A percentile compares a stretch with the other conserved stretches of the same genome.
phyloP scores from a whole-genome alignment of 2,888 invertebrate genomes.

The Slavum lentiscoides region DNA sequence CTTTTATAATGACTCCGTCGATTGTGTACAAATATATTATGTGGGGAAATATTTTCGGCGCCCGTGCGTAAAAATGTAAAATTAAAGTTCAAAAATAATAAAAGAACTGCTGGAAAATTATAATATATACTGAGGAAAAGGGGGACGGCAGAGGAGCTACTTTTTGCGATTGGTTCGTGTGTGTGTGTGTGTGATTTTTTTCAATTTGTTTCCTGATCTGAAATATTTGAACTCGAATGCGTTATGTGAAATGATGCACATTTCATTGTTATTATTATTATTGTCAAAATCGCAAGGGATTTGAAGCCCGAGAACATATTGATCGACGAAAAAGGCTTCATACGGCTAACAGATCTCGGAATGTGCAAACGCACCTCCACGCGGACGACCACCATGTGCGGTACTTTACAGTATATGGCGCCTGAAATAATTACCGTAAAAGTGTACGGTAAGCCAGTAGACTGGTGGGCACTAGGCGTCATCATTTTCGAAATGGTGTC shows the following conservation, averaged over 20 bases:
- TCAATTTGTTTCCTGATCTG: too few species aligned
- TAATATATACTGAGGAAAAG: too few species aligned
- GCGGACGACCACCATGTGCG: slow-evolving; percentile 64
- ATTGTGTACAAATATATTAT: background rate
- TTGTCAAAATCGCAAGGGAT: slow-evolving; percentile 64
- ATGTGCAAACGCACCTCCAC: slow-evolving; percentile 80
- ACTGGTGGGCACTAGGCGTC: slow-evolving; percentile 96
- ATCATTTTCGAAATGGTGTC: slow-evolving; percentile 87
- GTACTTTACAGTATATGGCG: slow-evolving; percentile 68
- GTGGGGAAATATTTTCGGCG: too few species aligned
- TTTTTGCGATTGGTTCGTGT: too few species aligned
- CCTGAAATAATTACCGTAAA: slow-evolving; percentile 77
- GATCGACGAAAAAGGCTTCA: slow-evolving; percentile 75
- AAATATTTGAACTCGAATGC: too few species aligned
- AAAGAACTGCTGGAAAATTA: too few species aligned
- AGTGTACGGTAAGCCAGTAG: slow-evolving; percentile 90
- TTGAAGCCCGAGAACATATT: slow-evolving; percentile 91
- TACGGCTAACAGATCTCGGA: slow-evolving; percentile 90
- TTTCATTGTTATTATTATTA: background rate
- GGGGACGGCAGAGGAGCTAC: too few species aligned
- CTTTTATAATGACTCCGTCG: too few species aligned
- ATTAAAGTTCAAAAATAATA: too few species aligned
- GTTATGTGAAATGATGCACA: too few species aligned
- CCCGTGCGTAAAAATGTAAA: too few species aligned
- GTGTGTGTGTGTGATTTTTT: too few species aligned